Conservation (phyloP, 1,140 invertebrate genomes). For the Hylyphantes graminicola region DNA sequence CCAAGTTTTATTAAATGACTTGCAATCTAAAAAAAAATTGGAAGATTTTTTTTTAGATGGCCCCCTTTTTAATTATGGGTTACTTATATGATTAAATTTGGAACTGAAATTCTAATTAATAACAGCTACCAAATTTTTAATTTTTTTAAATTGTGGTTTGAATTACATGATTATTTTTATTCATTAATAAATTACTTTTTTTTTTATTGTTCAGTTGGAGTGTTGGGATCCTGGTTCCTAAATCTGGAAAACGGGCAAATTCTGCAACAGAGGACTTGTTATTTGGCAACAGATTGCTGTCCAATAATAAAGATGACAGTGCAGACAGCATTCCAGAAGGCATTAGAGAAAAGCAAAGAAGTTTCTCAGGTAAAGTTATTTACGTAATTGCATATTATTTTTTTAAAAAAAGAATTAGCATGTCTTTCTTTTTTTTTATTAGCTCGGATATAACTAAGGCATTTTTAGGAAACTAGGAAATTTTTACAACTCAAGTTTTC, state of each 20-base stretch:
- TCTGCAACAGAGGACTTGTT: constrained; percentile 65
- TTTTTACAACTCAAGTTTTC: no score
- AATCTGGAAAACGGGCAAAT: constrained; percentile 74
- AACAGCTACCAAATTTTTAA: neutral
- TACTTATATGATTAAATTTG: neutral
- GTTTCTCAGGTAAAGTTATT: constrained; percentile 53
- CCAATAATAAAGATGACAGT: constrained; percentile 69
- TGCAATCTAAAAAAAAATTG: no score
- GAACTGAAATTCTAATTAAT: neutral
- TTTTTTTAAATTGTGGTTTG: neutral
- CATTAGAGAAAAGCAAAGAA: constrained; percentile 61
- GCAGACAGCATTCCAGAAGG: constrained; percentile 63
- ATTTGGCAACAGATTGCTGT: constrained; percentile 63
- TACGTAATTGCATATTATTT: neutral
- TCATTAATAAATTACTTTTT: no score
- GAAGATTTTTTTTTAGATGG: no score
- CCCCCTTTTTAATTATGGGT: neutral
- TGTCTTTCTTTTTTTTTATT: neutral
- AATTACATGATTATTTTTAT: neutral
- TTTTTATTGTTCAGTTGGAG: constrained; percentile 72
- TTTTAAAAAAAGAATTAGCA: neutral
- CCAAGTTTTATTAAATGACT: no score
- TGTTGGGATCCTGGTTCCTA: constrained; percentile 79
- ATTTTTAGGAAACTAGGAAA: no score
- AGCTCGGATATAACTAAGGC: no score